These are phyloP conservation scores for Cheilosia soror DNA, from an alignment of 2,888 invertebrate genomes.

Conservation along the genomic window DNA sequence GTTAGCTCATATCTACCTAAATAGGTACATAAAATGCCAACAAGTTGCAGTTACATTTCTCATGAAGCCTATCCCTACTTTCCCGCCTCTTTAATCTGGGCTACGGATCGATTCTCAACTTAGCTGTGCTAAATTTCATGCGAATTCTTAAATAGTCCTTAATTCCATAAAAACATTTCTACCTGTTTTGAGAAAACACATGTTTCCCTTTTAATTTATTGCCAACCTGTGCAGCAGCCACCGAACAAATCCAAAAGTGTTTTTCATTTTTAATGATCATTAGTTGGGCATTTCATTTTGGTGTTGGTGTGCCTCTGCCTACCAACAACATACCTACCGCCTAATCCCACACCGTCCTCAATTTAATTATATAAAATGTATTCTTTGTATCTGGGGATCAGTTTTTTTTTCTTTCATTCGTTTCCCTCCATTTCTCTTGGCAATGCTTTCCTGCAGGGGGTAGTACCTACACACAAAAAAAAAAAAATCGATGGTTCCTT, in stretches of 20 bases:
- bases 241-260: constrained; percentile 46
- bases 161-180: constrained; percentile 17
- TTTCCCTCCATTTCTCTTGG: background rate
- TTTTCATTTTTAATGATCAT: constrained; percentile 61
- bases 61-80: background rate
- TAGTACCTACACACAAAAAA: background rate
- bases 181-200: constrained; percentile 25
- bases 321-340: background rate
- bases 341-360: constrained; percentile 36
- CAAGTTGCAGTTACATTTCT: background rate
- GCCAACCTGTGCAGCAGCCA: constrained; percentile 32
- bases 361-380: constrained; percentile 63
- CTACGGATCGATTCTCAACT: background rate
- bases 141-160: constrained; percentile 27
- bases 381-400: constrained; percentile 31
- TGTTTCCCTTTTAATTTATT: constrained; percentile 54
- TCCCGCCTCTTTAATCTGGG: background rate
- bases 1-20: no score
- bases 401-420: background rate
- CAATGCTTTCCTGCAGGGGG: background rate
- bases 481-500: constrained; percentile 39
- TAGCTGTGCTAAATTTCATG: constrained; percentile 5
- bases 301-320: background rate
- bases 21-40: background rate
- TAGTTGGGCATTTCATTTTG: constrained; percentile 50